Evolutionary conservation across 2,888 invertebrate genomes (phyloP).

Genomic region (Zonitis immaculata): DNA sequence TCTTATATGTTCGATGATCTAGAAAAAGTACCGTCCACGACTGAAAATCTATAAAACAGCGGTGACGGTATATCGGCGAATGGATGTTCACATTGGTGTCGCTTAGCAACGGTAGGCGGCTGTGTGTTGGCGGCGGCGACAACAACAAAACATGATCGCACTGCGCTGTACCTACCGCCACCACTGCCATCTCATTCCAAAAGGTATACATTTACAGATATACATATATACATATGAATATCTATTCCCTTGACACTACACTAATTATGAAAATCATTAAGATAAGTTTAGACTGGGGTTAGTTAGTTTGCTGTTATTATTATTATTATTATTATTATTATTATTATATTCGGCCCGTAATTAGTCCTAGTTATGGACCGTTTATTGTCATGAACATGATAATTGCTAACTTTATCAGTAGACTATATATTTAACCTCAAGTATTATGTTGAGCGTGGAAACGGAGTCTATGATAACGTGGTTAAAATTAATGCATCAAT

Average conservation of each 20-base stretch:
- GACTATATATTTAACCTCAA: conserved; percentile 37
- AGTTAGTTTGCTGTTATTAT: conserved; percentile 37
- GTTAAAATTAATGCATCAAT: too few relatives aligned
- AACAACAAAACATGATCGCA: conserved; percentile 41
- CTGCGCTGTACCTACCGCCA: conserved; percentile 3
- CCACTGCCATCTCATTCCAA: conserved; percentile 3
- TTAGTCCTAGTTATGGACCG: conserved; percentile 45
- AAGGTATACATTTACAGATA: background rate
- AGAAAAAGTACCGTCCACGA: background rate
- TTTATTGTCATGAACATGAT: conserved; percentile 46
- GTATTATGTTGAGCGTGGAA: background rate
- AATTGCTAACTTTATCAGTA: conserved; percentile 44
- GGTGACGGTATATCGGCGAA: conserved; percentile 33
- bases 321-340: conserved; percentile 28
- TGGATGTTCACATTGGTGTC: conserved; percentile 29
- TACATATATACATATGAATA: conserved; percentile 2
- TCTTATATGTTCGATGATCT: background rate
- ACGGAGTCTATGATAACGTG: background rate
- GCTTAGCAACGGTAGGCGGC: conserved; percentile 32
- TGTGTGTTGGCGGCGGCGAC: conserved; percentile 34
- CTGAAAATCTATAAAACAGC: conserved; percentile 6
- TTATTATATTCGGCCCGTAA: conserved; percentile 37
- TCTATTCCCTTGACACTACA: conserved; percentile 29
- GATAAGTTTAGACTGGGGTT: conserved; percentile 46
- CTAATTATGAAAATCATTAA: conserved; percentile 50